Base-by-base conservation (phyloP, 2,113 vertebrate species). In the Gnathonemus longibarbis region DNA sequence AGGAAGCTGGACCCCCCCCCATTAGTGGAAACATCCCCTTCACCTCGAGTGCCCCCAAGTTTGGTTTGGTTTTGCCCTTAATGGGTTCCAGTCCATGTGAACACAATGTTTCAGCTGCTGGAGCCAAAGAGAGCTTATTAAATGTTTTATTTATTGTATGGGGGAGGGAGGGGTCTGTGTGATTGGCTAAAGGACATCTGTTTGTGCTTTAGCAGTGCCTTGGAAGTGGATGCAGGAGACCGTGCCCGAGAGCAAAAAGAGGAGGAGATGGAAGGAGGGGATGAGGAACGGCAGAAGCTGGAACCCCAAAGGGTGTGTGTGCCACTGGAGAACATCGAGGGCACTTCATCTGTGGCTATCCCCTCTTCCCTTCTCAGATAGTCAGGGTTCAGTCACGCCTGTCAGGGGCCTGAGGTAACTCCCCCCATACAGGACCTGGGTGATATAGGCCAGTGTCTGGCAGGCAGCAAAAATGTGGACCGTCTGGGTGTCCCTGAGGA, bases 101-200 rank as follows among this genome's bases (percentile, higher is more conserved):
- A 35, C 53, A 39, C 21, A 45, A 35, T 62, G 50, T 58, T 84
- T 89, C n/a, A 83, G 50, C 89, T n/a, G 21, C 17, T 11, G 74
- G 74, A 89, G 88, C 70, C 70, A 83, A 45, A 35, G 27, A 84
- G 77, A 89, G 39, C 90, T 91, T 90, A 48, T 90, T 92, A 92
- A 90, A 70, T 52, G n/a, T 87, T 90, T 66, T 62, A 87, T 90
- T 90, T 70, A 45, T 48, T 42, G 24, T 77, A 88, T 91, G 90
- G 83, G 87, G 85, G 87, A 88, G 91, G 74, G 83, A 88, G 77
- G 45, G 74, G 80, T 46, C 24, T 48, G 84, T 88, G 48, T 87
- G 42, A 52, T 90, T 92, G n/a, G 70, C 83, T 42, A 45, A 56
- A 88, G 17, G 48, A 92, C 92, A 93, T 93, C 91, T 93, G 92